Evolutionary conservation across 2,113 vertebrate species (phyloP).

Genomic region (Erythrocercus mccallii): DNA sequence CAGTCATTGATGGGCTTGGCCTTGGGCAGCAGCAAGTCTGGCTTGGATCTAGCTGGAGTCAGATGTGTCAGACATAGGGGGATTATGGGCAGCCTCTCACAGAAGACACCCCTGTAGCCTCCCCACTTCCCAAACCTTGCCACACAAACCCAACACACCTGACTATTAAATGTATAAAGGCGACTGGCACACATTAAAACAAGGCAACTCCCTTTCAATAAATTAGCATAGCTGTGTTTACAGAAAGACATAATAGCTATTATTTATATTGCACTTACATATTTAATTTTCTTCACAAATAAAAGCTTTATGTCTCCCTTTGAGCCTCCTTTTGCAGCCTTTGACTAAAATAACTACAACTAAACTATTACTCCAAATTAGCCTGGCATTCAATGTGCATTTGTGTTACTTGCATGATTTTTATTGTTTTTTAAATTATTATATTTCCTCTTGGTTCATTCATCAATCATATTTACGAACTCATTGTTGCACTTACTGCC

Average conservation of each 20-base stretch:
- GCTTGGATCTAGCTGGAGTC: neutral
- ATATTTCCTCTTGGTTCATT: conserved; percentile 1
- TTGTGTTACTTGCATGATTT: neutral
- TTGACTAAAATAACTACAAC: neutral
- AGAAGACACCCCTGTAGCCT: neutral
- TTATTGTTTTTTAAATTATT: neutral
- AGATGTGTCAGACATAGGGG: accelerated
- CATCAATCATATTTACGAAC: conserved; percentile 48
- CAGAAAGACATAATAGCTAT: neutral
- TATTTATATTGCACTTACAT: conserved; percentile 13
- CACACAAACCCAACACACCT: neutral
- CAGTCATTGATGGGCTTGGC: accelerated
- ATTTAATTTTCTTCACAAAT: conserved; percentile 42
- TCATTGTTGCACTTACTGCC: neutral
- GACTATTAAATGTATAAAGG: neutral
- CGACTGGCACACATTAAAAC: neutral
- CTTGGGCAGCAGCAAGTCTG: accelerated
- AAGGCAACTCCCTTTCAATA: neutral
- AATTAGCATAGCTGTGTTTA: neutral
- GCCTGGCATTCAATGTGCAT: neutral
- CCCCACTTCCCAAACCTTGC: neutral
- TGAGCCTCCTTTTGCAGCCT: neutral
- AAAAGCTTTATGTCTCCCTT: conserved; percentile 29
- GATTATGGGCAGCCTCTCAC: neutral
- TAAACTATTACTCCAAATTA: conserved; percentile 30